phyloP scores from a whole-genome alignment of 2,113 vertebrate species.

The Cercocebus atys region DNA sequence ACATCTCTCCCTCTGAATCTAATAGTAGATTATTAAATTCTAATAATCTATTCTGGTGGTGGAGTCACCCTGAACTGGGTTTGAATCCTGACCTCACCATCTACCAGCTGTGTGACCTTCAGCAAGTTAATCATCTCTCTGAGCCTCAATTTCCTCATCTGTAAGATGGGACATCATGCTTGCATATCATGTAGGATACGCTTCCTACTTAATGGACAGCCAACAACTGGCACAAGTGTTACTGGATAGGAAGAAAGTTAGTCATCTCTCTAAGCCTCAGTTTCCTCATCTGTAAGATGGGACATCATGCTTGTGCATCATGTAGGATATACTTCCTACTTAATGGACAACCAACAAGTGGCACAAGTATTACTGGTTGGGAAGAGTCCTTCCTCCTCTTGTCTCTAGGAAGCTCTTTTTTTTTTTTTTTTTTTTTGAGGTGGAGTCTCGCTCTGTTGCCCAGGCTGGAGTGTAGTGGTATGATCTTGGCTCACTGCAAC shows the following conservation, averaged over 20 bases:
- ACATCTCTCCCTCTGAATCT: not conserved
- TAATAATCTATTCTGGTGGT: not conserved
- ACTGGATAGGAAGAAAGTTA: too few species aligned
- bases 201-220: too few species aligned
- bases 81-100: not conserved
- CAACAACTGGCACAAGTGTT: too few species aligned
- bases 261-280: too few species aligned
- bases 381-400: not conserved
- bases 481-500: too few species aligned
- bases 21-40: too few species aligned
- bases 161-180: not conserved
- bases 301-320: too few species aligned
- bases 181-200: fast-evolving
- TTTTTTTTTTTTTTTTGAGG: too few species aligned
- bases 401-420: not conserved
- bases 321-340: fast-evolving
- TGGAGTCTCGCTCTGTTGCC: too few species aligned
- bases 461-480: too few species aligned
- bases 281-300: too few species aligned
- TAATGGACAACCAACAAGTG: too few species aligned
- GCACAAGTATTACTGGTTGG: fast-evolving
- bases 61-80: not conserved
- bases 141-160: not conserved
- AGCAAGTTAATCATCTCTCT: not conserved
- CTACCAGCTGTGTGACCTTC: not conserved